Conservation (phyloP, 2,797 vertebrate species). For the Mycteria americana region DNA sequence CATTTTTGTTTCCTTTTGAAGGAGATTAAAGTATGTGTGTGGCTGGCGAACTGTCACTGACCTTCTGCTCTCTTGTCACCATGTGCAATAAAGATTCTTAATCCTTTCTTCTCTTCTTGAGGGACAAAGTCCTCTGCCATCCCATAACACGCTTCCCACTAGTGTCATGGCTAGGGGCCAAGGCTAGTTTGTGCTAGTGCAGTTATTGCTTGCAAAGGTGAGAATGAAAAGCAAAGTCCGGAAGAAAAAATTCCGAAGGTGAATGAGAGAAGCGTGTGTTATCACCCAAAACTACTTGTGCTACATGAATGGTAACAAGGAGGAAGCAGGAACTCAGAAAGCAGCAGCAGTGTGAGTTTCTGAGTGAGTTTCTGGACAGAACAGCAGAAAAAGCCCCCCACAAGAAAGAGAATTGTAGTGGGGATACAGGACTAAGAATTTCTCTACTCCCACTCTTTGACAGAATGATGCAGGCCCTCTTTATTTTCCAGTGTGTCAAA, state of each 20-base stretch:
- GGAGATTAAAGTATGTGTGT: background rate
- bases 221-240: background rate
- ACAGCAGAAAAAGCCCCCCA: background rate
- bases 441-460: background rate
- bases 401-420: background rate
- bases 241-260: background rate
- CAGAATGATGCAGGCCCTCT: background rate
- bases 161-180: background rate
- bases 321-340: background rate
- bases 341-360: background rate
- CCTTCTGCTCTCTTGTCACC: background rate
- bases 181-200: background rate
- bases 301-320: background rate
- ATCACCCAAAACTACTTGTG: background rate
- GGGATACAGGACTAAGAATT: background rate
- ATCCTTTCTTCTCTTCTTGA: background rate
- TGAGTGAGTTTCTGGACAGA: background rate
- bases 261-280: background rate
- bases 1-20: background rate
- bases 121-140: background rate
- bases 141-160: rapidly evolving
- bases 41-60: background rate
- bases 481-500: background rate
- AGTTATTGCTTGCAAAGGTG: background rate
- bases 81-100: background rate